Conservation (phyloP, 2,888 invertebrate species). For the Pseudococcus viburni region DNA sequence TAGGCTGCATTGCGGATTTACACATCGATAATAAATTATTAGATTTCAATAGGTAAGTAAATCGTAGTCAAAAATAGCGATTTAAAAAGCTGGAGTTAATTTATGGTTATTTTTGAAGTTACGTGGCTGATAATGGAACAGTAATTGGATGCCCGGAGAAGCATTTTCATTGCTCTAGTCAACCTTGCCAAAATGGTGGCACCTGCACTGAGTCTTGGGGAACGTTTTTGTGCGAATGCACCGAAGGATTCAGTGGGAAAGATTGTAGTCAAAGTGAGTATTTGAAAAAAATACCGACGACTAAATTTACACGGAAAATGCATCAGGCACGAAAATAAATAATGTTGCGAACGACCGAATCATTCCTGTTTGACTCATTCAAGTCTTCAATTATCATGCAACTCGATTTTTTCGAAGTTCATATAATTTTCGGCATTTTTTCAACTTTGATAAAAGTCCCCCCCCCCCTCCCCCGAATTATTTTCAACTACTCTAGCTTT, state of each 20-base stretch:
- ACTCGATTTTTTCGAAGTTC: no score
- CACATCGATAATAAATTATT: conserved; percentile 88
- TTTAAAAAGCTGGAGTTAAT: not conserved
- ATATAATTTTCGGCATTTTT: no score
- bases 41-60: conserved; percentile 82
- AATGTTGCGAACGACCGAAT: no score
- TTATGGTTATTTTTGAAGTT: conserved; percentile 73
- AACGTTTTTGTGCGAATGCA: conserved; percentile 88
- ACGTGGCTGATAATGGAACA: conserved; percentile 91
- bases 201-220: conserved; percentile 91
- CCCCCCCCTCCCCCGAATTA: no score
- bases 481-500: no score
- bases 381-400: no score
- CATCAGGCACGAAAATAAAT: no score
- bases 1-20: conserved; percentile 92
- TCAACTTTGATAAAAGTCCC: no score
- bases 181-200: conserved; percentile 91
- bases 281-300: not conserved
- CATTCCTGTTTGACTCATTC: no score
- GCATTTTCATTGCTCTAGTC: conserved; percentile 83
- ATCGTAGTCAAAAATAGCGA: not conserved
- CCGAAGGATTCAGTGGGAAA: conserved; percentile 89
- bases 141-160: conserved; percentile 90
- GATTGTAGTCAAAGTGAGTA: conserved; percentile 85
- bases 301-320: no score